Evolutionary conservation across 1,140 invertebrate species (phyloP).

Genomic region (Panonychus citri): DNA sequence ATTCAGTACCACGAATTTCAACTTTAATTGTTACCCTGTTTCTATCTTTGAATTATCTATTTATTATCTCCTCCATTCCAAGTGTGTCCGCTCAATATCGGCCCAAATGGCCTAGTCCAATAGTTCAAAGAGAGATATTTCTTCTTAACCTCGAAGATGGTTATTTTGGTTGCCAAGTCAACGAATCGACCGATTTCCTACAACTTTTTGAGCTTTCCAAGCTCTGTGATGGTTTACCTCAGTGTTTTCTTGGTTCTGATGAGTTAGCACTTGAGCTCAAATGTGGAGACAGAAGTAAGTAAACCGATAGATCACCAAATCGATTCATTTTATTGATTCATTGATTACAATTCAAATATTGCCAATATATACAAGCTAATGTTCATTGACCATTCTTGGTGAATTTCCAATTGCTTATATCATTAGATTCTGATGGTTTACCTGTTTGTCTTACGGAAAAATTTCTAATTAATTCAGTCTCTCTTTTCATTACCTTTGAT

Average conservation of each 20-base stretch:
- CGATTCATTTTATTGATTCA: no score
- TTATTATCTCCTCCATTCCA: not conserved
- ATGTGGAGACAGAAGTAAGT: slow-evolving; percentile 48
- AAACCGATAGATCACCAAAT: no score
- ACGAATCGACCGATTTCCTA: slow-evolving; percentile 75
- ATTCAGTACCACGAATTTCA: no score
- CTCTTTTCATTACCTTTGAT: no score
- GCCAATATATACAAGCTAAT: no score
- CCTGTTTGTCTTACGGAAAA: no score
- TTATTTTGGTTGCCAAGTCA: slow-evolving; percentile 89
- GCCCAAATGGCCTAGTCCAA: slow-evolving; percentile 14
- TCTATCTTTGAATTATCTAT: not conserved
- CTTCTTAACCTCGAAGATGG: slow-evolving; percentile 88
- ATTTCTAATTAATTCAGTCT: no score
- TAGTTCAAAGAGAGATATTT: slow-evolving; percentile 50
- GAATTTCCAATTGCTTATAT: no score
- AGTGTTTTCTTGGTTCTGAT: slow-evolving; percentile 75
- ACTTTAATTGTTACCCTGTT: not conserved
- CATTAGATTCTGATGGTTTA: no score
- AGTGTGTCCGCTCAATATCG: slow-evolving; percentile 13
- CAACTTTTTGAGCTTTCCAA: slow-evolving; percentile 82
- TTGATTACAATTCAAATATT: no score
- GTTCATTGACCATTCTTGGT: no score
- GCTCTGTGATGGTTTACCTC: slow-evolving; percentile 64
- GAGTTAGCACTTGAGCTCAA: slow-evolving; percentile 66